These are phyloP conservation scores for Encarsia formosa DNA, from an alignment of 2,888 invertebrate species.

Conservation along the genomic window DNA sequence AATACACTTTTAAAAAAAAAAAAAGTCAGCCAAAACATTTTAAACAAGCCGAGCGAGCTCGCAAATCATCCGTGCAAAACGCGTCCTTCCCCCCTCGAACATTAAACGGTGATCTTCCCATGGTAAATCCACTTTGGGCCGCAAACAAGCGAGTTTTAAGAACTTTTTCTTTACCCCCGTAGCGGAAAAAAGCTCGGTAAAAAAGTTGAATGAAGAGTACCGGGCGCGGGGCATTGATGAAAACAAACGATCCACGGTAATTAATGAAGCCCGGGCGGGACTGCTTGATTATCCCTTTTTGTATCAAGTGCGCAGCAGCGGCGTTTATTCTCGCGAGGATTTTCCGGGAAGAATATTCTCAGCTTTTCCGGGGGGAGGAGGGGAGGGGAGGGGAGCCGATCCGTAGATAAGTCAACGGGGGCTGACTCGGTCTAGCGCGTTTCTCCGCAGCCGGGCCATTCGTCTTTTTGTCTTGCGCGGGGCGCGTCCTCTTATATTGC, in stretches of 20 bases:
- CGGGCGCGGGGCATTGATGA: slow-evolving; percentile 14
- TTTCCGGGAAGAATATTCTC: slow-evolving; percentile 30
- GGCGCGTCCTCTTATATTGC: slow-evolving; percentile 19
- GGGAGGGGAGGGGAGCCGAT: slow-evolving; percentile 29
- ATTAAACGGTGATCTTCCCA: slow-evolving; percentile 22
- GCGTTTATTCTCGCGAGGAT: slow-evolving; percentile 17
- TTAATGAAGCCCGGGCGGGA: slow-evolving; percentile 19
- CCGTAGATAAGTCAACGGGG: slow-evolving; percentile 46
- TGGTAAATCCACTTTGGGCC: slow-evolving; percentile 16
- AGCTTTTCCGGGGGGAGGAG: slow-evolving; percentile 26
- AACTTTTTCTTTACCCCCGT: no score
- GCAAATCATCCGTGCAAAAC: slow-evolving; percentile 19
- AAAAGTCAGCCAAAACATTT: slow-evolving; percentile 11
- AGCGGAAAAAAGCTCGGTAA: no score
- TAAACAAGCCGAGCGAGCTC: background rate
- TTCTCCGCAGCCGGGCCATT: slow-evolving; percentile 29
- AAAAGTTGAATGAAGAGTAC: background rate
- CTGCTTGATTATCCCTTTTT: slow-evolving; percentile 15
- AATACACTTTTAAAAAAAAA: slow-evolving; percentile 4
- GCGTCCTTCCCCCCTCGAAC: slow-evolving; percentile 7
- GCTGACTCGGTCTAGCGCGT: slow-evolving; percentile 49
- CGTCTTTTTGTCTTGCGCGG: slow-evolving; percentile 31
- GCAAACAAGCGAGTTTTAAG: no score
- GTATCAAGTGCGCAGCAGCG: slow-evolving; percentile 18
- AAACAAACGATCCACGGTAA: slow-evolving; percentile 23